phyloP scores from a whole-genome alignment of 2,113 vertebrate species.

The Gallinago paraguaiae region DNA sequence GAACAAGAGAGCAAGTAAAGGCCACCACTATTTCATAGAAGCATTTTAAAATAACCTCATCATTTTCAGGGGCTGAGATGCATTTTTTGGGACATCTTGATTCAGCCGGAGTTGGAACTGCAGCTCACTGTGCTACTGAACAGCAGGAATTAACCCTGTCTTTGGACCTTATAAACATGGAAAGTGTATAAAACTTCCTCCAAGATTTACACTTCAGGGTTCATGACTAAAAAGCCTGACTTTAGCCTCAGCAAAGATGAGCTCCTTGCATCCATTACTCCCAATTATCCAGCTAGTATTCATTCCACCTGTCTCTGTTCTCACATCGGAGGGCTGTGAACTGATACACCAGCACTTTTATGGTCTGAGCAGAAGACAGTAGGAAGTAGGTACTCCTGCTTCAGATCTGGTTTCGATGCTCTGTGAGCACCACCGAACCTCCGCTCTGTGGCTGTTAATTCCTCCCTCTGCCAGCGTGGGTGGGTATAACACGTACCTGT shows the following conservation, averaged over 20 bases:
- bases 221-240: neutral
- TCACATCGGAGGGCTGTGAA: neutral
- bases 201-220: neutral
- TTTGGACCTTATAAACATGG: neutral
- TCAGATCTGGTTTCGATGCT: neutral
- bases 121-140: neutral
- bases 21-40: neutral
- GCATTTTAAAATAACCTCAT: neutral
- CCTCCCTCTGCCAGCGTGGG: neutral
- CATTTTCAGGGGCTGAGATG: neutral
- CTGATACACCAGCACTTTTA: neutral
- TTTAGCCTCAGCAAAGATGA: neutral
- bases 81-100: neutral
- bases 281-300: neutral
- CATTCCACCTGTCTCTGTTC: neutral
- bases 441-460: neutral
- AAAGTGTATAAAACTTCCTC: neutral
- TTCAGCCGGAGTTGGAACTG: neutral
- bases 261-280: neutral
- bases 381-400: neutral
- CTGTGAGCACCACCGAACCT: neutral
- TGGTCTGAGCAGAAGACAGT: neutral
- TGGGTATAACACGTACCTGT: neutral
- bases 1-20: neutral
- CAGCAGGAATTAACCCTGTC: neutral